phyloP scores from a whole-genome alignment of 2,113 vertebrate genomes.

The Chionodraco myersi region DNA sequence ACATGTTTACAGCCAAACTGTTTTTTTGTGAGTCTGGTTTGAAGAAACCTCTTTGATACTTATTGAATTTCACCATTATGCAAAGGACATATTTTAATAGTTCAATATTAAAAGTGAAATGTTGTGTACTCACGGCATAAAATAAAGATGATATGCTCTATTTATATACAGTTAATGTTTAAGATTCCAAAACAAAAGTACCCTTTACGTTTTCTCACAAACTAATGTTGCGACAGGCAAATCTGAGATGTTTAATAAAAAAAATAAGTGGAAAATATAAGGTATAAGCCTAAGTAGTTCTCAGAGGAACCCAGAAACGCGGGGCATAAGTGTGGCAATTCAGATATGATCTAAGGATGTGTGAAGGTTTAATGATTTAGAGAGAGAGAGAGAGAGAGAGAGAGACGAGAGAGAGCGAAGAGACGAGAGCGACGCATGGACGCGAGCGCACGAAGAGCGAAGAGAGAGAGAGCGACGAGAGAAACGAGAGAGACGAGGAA shows the following conservation, averaged over 20 bases:
- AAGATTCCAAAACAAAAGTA: conserved; percentile 6
- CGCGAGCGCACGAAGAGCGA: too few relatives aligned
- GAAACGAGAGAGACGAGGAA: too few relatives aligned
- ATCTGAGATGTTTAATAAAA: too few relatives aligned
- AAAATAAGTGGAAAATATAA: too few relatives aligned
- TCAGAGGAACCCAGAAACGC: conserved; percentile 5
- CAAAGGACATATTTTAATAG: neutral
- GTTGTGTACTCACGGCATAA: neutral
- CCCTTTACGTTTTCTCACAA: neutral
- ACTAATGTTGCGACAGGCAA: neutral
- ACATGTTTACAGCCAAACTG: neutral
- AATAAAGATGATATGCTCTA: too few relatives aligned
- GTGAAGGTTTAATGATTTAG: too few relatives aligned
- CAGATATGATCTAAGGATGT: neutral
- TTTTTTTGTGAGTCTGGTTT: conserved; percentile 9
- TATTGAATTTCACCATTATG: too few relatives aligned
- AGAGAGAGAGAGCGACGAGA: too few relatives aligned
- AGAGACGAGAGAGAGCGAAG: too few relatives aligned
- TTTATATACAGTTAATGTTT: neutral
- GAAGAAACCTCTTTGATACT: neutral
- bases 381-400: too few relatives aligned
- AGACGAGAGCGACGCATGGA: too few relatives aligned
- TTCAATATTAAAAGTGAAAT: neutral
- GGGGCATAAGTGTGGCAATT: neutral
- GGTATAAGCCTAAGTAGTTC: neutral